Evolutionary conservation across 64 coral and sea anemone species (phyloP).

Genomic region (Orbicella faveolata): DNA sequence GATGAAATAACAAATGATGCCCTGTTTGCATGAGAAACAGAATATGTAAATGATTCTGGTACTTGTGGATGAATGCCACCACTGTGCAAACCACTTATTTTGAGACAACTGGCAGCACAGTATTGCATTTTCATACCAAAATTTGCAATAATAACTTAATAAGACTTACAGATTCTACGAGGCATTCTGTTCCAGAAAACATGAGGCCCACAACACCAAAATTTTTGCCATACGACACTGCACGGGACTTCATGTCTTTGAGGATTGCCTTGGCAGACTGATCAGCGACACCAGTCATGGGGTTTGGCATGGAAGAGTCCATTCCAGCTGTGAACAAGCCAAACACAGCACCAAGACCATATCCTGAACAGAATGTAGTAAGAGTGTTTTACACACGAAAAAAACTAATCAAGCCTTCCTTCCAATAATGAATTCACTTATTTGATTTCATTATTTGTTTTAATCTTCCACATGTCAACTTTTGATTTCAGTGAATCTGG

Average conservation of each 20-base stretch:
- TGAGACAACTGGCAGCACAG: no score
- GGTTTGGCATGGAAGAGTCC: constrained; percentile 94
- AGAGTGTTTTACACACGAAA: neutral
- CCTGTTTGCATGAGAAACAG: no score
- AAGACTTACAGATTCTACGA: constrained; percentile 92
- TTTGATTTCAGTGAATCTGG: no score
- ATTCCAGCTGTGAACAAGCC: constrained; percentile 95
- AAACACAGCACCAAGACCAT: constrained; percentile 96
- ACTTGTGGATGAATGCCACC: no score
- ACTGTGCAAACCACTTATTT: no score
- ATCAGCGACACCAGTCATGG: constrained; percentile 70
- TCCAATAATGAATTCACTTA: neutral
- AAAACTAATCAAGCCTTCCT: neutral
- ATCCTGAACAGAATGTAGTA: constrained; percentile 39
- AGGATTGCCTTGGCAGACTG: constrained; percentile 89
- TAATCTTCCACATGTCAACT: no score
- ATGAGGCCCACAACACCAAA: constrained; percentile 97
- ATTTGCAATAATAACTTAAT: neutral
- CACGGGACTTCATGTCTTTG: constrained; percentile 77
- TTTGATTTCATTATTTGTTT: neutral
- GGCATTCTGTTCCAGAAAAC: constrained; percentile 99
- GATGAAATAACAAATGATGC: no score
- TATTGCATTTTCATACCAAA: neutral
- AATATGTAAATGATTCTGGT: no score
- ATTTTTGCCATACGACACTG: constrained; percentile 99